Evolutionary conservation across 2,113 vertebrate genomes (phyloP), one percentile per base, ranked within the genome.

Genomic region (Xiphophorus maculatus): DNA sequence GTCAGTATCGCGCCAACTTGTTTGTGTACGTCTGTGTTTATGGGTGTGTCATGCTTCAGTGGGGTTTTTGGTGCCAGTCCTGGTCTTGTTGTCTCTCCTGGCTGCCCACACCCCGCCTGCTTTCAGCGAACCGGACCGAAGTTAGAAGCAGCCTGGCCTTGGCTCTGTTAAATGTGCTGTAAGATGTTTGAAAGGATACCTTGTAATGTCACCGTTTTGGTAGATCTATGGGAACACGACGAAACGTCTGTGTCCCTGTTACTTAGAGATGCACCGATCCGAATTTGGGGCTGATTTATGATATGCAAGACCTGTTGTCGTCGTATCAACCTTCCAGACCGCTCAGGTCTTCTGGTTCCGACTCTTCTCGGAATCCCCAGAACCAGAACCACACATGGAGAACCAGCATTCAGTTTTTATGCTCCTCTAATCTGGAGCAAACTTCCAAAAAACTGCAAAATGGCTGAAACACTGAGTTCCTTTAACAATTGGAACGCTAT

Each of bases 1-100:
- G 97, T 99, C 95, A 98, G 97, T 98, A 96, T 95, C 64, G 68
- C 74, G 82, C 80, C 66, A 12, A 71, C 44, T 29, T 77, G 83
- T 86, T 28, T 88, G 83, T 91, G 88, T 87, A 5, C 22, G 71
- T 84, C 71, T 87, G 75, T 89, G 78, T 76, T 78, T 77, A n/a
- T 82, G 85, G 81, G 77, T 85, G 87, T 89, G 86, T 73, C 62
- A 42, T 77, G 73, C 63, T 85, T 0, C 80, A 40, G 66, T 63
- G 77, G 82, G 48, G 58, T 73, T 37, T 74, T 71, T 75, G 79
- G 77, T 87, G 84, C 77, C 78, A 54, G 51, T 58, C 25, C 51
- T 58, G 51, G 51, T 79, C 64, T 71, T 80, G 76, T 83, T 73
- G 58, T 77, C 65, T 81, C 63, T 81, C 63, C 33, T 66, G 17